Conservation (phyloP, 1,140 invertebrate genomes). For the Drosophila virilis region DNA sequence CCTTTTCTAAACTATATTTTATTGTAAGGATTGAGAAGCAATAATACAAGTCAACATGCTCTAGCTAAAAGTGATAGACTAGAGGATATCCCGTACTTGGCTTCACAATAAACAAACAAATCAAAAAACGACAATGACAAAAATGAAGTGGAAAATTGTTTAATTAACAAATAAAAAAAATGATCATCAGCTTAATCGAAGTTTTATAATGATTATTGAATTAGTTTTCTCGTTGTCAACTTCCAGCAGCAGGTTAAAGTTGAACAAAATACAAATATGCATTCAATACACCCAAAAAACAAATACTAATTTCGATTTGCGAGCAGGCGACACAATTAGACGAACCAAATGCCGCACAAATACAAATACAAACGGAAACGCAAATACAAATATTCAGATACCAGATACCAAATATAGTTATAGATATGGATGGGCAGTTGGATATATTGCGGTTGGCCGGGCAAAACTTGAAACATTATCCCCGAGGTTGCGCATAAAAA, state of each 20-base stretch:
- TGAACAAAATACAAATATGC: conserved; percentile 6
- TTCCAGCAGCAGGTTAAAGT: conserved; percentile 12
- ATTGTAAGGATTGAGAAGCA: too few species aligned
- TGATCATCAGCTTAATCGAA: too few species aligned
- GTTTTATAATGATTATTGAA: too few species aligned
- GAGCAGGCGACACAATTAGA: conserved; percentile 15
- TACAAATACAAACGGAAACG: conserved; percentile 5
- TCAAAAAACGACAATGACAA: too few species aligned
- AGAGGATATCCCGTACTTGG: too few species aligned
- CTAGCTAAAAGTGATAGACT: too few species aligned
- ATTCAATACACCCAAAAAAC: conserved; percentile 17
- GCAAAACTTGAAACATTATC: conserved; percentile 29
- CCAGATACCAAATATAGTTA: too few species aligned
- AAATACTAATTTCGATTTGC: conserved; percentile 7
- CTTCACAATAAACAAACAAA: too few species aligned
- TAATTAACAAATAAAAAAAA: too few species aligned
- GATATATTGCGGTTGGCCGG: background rate
- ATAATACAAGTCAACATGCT: too few species aligned
- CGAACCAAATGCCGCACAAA: conserved; percentile 9
- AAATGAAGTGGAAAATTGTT: too few species aligned
- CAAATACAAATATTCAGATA: conserved; percentile 1
- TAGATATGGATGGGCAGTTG: background rate
- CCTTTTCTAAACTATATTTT: too few species aligned
- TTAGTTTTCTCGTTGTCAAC: background rate
- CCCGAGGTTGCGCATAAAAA: conserved; percentile 52